Evolutionary conservation across 2,888 invertebrate species (phyloP).

Genomic region (Luperina nickerlii): DNA sequence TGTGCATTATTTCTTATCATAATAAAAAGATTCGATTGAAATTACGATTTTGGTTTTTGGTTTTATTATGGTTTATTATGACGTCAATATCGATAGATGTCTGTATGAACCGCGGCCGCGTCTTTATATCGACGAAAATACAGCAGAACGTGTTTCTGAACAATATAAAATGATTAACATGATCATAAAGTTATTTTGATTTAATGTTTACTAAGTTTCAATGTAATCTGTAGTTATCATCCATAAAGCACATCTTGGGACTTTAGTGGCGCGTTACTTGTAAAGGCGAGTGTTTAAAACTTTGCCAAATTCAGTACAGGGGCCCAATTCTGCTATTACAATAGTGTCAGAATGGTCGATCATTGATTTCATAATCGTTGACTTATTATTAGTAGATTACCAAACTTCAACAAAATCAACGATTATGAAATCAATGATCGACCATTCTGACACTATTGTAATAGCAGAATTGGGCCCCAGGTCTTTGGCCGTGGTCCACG

Average conservation of each 20-base stretch:
- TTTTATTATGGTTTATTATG: no score
- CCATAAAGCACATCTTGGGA: constrained; percentile 22
- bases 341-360: no score
- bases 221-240: constrained; percentile 29
- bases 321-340: no score
- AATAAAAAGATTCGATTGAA: not conserved
- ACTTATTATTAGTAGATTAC: no score
- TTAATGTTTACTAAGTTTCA: constrained; percentile 45
- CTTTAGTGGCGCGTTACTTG: not conserved
- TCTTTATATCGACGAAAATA: not conserved
- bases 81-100: not conserved
- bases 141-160: constrained; percentile 12
- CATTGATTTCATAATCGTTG: no score
- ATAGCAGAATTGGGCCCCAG: no score
- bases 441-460: no score
- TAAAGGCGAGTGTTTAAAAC: not conserved
- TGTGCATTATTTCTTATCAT: not conserved
- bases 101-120: no score
- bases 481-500: not conserved
- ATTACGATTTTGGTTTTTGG: no score
- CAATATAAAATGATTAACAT: constrained; percentile 6
- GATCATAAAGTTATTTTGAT: constrained; percentile 43
- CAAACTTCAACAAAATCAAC: no score
- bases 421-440: no score
- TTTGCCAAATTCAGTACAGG: constrained; percentile 12